Evolutionary conservation across 2,113 vertebrate species (phyloP), one percentile per base, ranked within the genome.

Genomic region (Chloebia gouldiae): DNA sequence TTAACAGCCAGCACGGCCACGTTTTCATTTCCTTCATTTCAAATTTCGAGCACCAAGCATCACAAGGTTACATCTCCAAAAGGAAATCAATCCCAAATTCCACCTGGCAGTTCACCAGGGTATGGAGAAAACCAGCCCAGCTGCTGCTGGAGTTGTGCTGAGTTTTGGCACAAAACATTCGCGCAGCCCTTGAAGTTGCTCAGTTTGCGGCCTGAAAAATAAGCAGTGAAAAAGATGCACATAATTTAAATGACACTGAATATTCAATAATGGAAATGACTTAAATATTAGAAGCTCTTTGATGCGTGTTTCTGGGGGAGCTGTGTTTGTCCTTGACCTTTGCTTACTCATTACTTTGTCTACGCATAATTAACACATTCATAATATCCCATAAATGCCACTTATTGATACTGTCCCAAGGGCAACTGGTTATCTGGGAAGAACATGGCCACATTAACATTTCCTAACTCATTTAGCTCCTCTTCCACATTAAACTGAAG

Each of bases 271-370:
- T 84, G 76, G 66, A 90, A 97, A 97, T 92, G 61, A 83, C 57
- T 35, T 27, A 81, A 91, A 90, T 92, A 88, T 84, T 76, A 88
- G 49, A 50, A 96, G 47, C 63, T 81, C 75, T 96, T 96, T 90
- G 70, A 92, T 70, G 81, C 8, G 2, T 63, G 56, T 95, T 95
- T 93, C 82, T 92, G 66, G 79, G 66, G 91, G 92, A 96, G 72
- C 49, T 87, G 86, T 21, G 37, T 91, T 92, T 64, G 86, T 93
- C 95, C 93, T 97, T 97, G 96, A 98, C 92, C 96, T 97, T 95
- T 95, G 86, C 93, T 97, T 94, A 86, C 64, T 93, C 96, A 25
- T 92, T 95, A 92, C 95, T 90, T 94, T 88, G 93, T 56, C 88
- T 86, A 69, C 35, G 69, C 49, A n/a, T 93, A 97, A 97, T 97